These are phyloP conservation scores for Micropoecilia bifurca DNA, from an alignment of 2,797 vertebrate genomes.

Conservation along the genomic window DNA sequence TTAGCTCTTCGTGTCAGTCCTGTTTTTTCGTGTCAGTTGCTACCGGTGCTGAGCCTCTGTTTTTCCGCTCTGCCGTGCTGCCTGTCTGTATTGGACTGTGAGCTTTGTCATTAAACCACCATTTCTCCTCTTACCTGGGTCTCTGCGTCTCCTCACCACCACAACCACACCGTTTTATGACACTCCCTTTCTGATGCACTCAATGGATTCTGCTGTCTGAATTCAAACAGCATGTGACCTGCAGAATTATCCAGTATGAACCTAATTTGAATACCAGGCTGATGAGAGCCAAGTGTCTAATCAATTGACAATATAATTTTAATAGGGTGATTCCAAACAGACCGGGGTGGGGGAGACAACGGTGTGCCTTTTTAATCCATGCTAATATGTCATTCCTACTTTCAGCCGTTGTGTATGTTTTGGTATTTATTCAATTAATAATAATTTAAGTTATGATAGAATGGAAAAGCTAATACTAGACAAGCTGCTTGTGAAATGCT, in stretches of 20 bases:
- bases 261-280: constrained; percentile 4
- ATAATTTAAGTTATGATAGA: neutral
- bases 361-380: neutral
- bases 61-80: too few relatives aligned
- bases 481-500: neutral
- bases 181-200: neutral
- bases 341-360: neutral
- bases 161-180: too few relatives aligned
- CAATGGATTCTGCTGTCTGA: neutral
- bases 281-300: constrained; percentile 21
- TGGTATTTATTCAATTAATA: constrained; percentile 6
- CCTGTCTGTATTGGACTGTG: too few relatives aligned
- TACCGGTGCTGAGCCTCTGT: too few relatives aligned
- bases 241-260: constrained; percentile 22
- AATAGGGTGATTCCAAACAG: constrained; percentile 6
- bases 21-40: too few relatives aligned
- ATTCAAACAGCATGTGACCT: neutral
- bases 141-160: too few relatives aligned
- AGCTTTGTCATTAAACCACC: too few relatives aligned
- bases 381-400: constrained; percentile 14
- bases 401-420: constrained; percentile 14
- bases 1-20: too few relatives aligned
- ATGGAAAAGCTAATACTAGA: neutral
- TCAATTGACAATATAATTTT: constrained; percentile 11
- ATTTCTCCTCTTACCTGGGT: too few relatives aligned